Percentiles rank a stretch among this genome's conserved stretches.
phyloP scores from a whole-genome alignment of 2,113 vertebrate genomes.

The Dipodomys merriami region DNA sequence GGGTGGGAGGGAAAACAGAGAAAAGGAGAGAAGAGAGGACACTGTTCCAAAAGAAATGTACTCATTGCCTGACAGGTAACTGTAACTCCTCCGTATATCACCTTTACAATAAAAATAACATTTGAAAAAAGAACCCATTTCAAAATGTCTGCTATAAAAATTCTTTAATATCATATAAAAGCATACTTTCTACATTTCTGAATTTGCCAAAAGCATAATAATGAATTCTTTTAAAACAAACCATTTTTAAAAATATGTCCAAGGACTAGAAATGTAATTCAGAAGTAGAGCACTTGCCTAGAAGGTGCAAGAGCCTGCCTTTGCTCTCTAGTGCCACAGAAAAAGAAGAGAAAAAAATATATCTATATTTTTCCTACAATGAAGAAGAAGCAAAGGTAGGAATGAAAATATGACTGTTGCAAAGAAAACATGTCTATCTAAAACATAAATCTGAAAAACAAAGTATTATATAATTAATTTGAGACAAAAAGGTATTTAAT shows the following conservation, averaged over 20 bases:
- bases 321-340: too few species aligned
- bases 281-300: too few species aligned
- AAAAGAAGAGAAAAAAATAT: too few species aligned
- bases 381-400: neutral
- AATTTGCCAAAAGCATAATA: neutral
- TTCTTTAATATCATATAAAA: constrained; percentile 21
- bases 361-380: neutral
- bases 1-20: too few species aligned
- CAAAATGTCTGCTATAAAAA: neutral
- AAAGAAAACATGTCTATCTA: neutral
- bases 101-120: too few species aligned
- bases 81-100: too few species aligned
- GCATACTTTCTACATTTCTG: neutral
- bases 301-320: too few species aligned
- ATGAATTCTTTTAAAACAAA: neutral
- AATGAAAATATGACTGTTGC: neutral
- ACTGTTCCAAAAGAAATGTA: too few species aligned
- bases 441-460: neutral
- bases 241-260: neutral
- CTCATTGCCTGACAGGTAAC: too few species aligned
- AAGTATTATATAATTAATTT: neutral
- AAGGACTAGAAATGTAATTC: too few species aligned
- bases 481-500: neutral
- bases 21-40: too few species aligned
- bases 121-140: too few species aligned